phyloP scores from a whole-genome alignment of 1,140 invertebrate species.

The Bilobella aurantiaca region DNA sequence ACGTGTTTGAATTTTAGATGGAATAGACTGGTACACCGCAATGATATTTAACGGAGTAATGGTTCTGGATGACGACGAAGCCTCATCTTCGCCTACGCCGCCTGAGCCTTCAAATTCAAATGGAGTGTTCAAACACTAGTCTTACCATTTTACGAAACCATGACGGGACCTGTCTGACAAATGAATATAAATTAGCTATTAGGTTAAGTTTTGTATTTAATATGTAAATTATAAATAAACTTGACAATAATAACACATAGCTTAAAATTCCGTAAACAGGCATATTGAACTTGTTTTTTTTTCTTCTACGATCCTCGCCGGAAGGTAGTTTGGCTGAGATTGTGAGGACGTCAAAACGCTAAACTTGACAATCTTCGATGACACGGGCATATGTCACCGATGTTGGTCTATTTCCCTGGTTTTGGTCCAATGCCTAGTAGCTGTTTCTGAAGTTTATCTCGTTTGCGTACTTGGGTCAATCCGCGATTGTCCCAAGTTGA shows the following conservation, averaged over 20 bases:
- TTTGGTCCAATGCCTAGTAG: conserved; percentile 27
- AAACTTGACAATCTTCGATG: not conserved
- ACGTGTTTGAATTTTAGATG: not conserved
- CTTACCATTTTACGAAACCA: not conserved
- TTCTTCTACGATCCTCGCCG: not conserved
- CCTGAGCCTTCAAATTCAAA: not conserved
- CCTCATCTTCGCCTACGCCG: not conserved
- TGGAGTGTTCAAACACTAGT: not conserved
- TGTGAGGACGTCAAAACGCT: not conserved
- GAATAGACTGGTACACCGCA: not conserved
- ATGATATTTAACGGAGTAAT: conserved; percentile 1
- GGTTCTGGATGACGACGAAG: not conserved
- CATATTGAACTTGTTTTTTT: not conserved
- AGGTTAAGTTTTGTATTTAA: not conserved
- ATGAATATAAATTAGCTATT: not conserved
- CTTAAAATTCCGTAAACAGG: too few species aligned
- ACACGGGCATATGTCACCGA: not conserved
- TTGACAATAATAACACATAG: not conserved
- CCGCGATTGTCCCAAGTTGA: conserved; percentile 91
- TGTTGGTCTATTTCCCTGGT: not conserved
- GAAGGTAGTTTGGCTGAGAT: not conserved
- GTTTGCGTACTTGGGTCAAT: conserved; percentile 84
- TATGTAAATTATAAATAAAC: not conserved
- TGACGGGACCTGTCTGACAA: not conserved
- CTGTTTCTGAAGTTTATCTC: conserved; percentile 70